Conservation (phyloP, 2,888 invertebrate species). For the Malacosoma neustria region DNA sequence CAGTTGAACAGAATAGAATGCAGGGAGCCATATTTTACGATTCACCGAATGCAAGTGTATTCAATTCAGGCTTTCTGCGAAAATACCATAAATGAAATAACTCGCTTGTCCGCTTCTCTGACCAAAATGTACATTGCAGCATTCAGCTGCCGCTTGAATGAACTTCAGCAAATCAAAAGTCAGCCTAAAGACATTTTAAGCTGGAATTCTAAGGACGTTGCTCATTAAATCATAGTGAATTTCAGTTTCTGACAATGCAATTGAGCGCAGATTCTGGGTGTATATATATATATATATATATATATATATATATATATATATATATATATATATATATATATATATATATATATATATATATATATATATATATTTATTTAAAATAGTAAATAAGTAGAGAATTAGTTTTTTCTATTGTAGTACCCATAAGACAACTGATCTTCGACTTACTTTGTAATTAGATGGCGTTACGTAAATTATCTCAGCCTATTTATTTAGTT, state of each 20-base stretch:
- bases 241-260: no score
- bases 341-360: neutral
- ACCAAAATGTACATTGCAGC: neutral
- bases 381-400: neutral
- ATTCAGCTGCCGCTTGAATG: constrained; percentile 1
- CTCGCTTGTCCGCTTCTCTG: constrained; percentile 2
- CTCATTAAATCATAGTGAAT: no score
- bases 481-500: no score
- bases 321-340: no score
- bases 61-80: constrained; percentile 33
- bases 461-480: no score
- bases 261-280: no score
- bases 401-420: no score
- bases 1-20: constrained; percentile 6
- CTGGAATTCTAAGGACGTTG: neutral
- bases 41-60: constrained; percentile 25
- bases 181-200: neutral
- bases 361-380: neutral
- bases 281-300: no score
- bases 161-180: constrained; percentile 7
- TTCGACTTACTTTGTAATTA: no score
- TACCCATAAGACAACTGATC: no score
- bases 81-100: constrained; percentile 22
- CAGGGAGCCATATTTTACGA: constrained; percentile 26
- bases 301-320: no score